Evolutionary conservation across 2,797 vertebrate genomes (phyloP), one percentile per base, ranked within the genome.

Genomic region (Halcyon smyrnensis): DNA sequence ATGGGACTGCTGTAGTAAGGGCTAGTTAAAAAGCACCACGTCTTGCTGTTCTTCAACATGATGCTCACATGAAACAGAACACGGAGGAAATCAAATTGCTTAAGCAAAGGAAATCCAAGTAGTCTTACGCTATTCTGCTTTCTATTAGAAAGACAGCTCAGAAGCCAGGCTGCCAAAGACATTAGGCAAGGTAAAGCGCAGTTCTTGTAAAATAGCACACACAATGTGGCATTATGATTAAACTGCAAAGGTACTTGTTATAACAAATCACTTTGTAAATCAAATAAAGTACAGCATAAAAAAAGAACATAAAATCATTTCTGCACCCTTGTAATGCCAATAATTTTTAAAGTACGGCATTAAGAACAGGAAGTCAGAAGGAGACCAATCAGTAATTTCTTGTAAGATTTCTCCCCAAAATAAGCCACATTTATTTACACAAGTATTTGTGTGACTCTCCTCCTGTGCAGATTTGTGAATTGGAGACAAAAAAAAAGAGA

Each of bases 221-320:
- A 81, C 96, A 96, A 95, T 89, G 96, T 97, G 95, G 90, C 96
- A 62, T 41, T 90, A 93, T 95, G 97, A 97, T 97, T 96, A 97
- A 97, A 97, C 95, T 86, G 97, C 97, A 94, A 94, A 97, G 97
- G 97, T 96, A 84, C 97, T 97, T 95, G 97, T 96, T 97, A 90
- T 82, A 97, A 97, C 97, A 98, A 98, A 98, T 95, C 97, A 97
- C 96, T 94, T 95, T 96, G 97, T 97, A 98, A 97, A 96, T 97
- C 96, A 97, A 95, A 92, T 90, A 93, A 97, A 98, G 93, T 95
- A 95, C 95, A 80, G 96, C 96, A 78, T 89, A 94, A 96, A 96
- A 95, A 93, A 95, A 93, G 95, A 96, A 91, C 77, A 32, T 51
- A 91, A 96, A 97, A 97, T 88, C 82, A 86, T 95, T 92, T 93